Percentiles rank a stretch among this genome's conserved stretches.
Conservation (phyloP, 2,113 vertebrate species). For the Bothrops jararaca region DNA sequence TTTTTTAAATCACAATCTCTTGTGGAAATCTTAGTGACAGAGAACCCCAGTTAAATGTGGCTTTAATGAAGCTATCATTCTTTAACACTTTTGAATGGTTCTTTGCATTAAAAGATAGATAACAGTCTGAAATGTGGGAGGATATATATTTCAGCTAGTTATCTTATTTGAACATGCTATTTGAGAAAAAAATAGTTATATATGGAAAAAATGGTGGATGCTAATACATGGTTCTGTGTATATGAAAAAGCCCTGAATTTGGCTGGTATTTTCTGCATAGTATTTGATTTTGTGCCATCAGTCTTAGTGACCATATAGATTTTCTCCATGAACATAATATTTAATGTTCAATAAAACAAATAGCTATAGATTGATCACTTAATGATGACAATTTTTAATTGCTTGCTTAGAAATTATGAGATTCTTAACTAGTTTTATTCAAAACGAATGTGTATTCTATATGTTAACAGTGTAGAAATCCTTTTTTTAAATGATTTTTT, state of each 20-base stretch:
- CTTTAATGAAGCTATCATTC: background rate
- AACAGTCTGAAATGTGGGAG: no score
- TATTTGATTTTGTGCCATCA: background rate
- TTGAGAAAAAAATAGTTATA: background rate
- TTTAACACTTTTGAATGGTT: background rate
- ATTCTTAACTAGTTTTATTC: slow-evolving; percentile 41
- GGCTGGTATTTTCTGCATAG: slow-evolving; percentile 28
- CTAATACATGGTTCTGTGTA: background rate
- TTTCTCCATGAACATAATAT: background rate
- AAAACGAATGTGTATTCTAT: slow-evolving; percentile 35
- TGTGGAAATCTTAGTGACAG: background rate
- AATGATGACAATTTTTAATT: slow-evolving; percentile 27
- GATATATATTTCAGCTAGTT: background rate
- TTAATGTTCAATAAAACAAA: slow-evolving; percentile 27
- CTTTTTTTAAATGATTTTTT: background rate
- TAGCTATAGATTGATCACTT: slow-evolving; percentile 35
- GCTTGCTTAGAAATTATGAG: slow-evolving; percentile 36
- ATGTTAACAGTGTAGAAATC: slow-evolving; percentile 40
- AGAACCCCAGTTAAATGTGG: background rate
- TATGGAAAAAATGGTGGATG: background rate
- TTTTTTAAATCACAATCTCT: background rate
- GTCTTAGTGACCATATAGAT: background rate
- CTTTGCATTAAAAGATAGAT: background rate
- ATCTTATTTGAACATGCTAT: background rate
- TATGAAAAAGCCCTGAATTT: background rate